Percentiles rank a stretch among this genome's conserved stretches.
Conservation (phyloP, 2,888 invertebrate genomes). For the Rosalia funebris region DNA sequence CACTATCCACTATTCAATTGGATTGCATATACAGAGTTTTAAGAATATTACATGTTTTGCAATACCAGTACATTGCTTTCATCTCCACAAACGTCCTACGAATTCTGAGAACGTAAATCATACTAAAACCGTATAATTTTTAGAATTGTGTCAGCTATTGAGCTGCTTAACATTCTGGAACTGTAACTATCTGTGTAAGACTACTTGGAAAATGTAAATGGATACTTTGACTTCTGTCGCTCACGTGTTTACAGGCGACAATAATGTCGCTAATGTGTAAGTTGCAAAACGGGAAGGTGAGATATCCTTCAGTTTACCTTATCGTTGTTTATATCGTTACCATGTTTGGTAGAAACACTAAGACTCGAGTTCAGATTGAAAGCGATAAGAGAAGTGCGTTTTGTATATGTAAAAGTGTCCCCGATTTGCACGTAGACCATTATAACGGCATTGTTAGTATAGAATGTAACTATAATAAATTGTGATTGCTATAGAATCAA, state of each 20-base stretch:
- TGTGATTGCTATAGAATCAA: too few species aligned
- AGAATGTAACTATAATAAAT: too few species aligned
- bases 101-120: not conserved
- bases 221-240: conserved; percentile 17
- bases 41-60: too few species aligned
- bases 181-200: conserved; percentile 1
- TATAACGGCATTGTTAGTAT: too few species aligned
- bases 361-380: not conserved
- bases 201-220: conserved; percentile 13
- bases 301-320: not conserved
- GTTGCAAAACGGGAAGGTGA: conserved; percentile 12
- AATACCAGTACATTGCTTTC: too few species aligned
- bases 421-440: too few species aligned
- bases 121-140: conserved; percentile 4
- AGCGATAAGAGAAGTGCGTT: not conserved
- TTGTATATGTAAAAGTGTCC: too few species aligned
- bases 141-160: conserved; percentile 9
- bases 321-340: conserved; percentile 6
- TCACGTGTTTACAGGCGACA: conserved; percentile 12
- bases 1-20: too few species aligned
- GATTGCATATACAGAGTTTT: too few species aligned
- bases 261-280: conserved; percentile 8
- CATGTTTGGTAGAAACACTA: conserved; percentile 3
- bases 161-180: conserved; percentile 5
- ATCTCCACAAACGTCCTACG: not conserved